phyloP scores from a whole-genome alignment of 2,113 vertebrate species.

The Vulpes ferrilata region DNA sequence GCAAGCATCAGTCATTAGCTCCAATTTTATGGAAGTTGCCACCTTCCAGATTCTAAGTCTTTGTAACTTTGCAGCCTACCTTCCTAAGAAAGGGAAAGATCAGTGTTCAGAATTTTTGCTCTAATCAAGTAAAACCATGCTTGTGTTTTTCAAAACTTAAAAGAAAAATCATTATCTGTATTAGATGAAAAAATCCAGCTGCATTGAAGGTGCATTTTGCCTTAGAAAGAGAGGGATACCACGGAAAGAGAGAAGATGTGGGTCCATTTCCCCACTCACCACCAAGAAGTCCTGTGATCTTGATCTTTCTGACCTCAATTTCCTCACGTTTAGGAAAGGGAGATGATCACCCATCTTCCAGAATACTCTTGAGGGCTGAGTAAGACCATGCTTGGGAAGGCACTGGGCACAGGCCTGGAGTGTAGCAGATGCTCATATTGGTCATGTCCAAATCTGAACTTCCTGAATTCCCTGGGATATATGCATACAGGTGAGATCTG shows the following conservation, averaged over 20 bases:
- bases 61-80: too few species aligned
- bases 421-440: background rate
- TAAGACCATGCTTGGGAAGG: background rate
- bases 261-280: background rate
- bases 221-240: background rate
- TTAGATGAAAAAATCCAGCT: background rate
- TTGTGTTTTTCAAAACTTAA: background rate
- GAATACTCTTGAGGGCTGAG: background rate
- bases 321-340: constrained; percentile 3
- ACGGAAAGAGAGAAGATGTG: background rate
- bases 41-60: background rate
- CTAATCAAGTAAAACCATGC: background rate
- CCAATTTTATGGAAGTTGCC: background rate
- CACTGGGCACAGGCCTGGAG: background rate
- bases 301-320: background rate
- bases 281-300: background rate
- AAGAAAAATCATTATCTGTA: background rate
- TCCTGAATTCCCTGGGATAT: background rate
- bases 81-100: background rate
- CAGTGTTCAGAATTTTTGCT: background rate
- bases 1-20: background rate
- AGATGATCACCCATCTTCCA: background rate
- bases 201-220: background rate
- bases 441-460: background rate
- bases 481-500: background rate